These are phyloP conservation scores for Palythoa grandiflora DNA, from an alignment of 92 coral and sea anemone species.

Conservation along the genomic window DNA sequence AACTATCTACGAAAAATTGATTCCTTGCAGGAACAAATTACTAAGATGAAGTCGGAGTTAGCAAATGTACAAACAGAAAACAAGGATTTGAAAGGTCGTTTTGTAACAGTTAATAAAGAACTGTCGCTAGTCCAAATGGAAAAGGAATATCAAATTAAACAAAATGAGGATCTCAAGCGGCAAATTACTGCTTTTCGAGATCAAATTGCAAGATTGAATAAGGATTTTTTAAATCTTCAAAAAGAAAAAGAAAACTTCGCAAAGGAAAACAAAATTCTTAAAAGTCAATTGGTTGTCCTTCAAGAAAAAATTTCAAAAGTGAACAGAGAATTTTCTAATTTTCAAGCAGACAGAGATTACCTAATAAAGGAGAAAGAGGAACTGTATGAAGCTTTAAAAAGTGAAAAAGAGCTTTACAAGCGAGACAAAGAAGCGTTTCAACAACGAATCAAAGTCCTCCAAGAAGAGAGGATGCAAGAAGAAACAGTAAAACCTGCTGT, in stretches of 20 bases:
- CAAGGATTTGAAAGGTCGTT: conserved; percentile 51
- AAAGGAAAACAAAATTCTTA: conserved; percentile 58
- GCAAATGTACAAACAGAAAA: conserved; percentile 48
- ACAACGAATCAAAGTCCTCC: conserved; percentile 9
- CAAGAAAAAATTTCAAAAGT: conserved; percentile 55
- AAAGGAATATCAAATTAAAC: conserved; percentile 50
- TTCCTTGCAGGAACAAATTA: conserved; percentile 49
- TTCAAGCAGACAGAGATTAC: conserved; percentile 7
- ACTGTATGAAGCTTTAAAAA: background rate
- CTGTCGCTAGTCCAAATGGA: conserved; percentile 60
- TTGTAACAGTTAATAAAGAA: conserved; percentile 52
- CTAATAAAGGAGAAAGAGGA: conserved; percentile 19
- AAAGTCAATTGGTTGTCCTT: conserved; percentile 44
- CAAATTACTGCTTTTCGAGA: conserved; percentile 60
- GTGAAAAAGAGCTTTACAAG: background rate
- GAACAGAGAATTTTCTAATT: conserved; percentile 56
- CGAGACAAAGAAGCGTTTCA: background rate
- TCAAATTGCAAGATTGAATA: conserved; percentile 50
- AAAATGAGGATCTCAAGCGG: conserved; percentile 52
- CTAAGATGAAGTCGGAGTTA: conserved; percentile 35
- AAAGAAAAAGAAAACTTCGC: conserved; percentile 52
- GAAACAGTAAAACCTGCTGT: background rate
- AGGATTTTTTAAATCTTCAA: conserved; percentile 48
- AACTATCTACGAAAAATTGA: conserved; percentile 53
- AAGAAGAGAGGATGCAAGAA: conserved; percentile 8